Base-by-base conservation (phyloP, 2,113 vertebrate species). In the Phyllopteryx taeniolatus region DNA sequence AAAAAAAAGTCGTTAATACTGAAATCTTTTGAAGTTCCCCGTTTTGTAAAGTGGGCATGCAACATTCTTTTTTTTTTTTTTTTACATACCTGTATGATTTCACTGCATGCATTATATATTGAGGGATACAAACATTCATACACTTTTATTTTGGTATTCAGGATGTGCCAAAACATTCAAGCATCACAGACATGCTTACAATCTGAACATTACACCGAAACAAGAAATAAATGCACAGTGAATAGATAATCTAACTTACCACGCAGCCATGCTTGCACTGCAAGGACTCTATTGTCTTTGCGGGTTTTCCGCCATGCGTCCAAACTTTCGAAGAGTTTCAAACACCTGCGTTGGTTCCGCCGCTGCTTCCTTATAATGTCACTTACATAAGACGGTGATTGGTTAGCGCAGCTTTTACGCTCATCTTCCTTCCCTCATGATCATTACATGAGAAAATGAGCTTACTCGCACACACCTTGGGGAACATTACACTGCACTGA, bases 371-470 rank as follows among this genome's bases (percentile, higher is more conserved):
- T 68, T 69, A 46, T 59, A 61, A 22, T 71, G 53, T 79, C 39
- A 17, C 67, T 84, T 77, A 83, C 81, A 73, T 35, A 68, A 81
- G 74, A 62, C 17, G 0, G 67, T 82, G 70, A 62, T 89, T 75
- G 70, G 79, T 79, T 81, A 72, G 79, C 73, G 63, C 43, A 74
- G 82, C 67, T 82, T 79, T 78, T 4, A 64, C 69, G 62, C 70
- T 78, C 54, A 70, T 61, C 65, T 51, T 49, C 73, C 63, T 51
- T 64, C 66, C 49, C 68, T 64, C 47, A 22, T 73, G 67, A 85
- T 74, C 63, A 83, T 78, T 51, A 33, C 69, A 68, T 14, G 69
- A 83, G 75, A 85, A 84, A 88, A 87, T 81, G 80, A 88, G 15
- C 27, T 4, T 68, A 71, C 19, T 15, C 14, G 67, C 72, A 9